Evolutionary conservation across 2,888 invertebrate genomes (phyloP).

Genomic region (Sinopyrophorus schimmeli): DNA sequence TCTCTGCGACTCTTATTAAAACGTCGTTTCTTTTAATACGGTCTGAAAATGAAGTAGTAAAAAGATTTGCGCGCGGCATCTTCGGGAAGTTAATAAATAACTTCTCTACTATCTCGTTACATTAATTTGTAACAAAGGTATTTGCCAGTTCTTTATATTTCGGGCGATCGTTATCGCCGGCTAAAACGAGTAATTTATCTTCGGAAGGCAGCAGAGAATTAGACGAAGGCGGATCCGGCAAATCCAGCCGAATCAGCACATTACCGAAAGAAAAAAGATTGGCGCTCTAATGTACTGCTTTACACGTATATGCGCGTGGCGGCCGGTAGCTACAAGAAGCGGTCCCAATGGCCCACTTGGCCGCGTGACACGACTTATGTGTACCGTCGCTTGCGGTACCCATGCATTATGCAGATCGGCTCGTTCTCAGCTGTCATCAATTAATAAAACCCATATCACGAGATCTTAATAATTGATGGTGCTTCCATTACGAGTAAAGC

Average conservation of each 20-base stretch:
- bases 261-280: conserved; percentile 45
- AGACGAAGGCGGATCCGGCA: conserved; percentile 44
- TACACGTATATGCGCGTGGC: conserved; percentile 33
- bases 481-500: conserved; percentile 49
- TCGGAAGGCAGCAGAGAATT: conserved; percentile 46
- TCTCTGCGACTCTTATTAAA: too few relatives aligned
- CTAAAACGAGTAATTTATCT: conserved; percentile 53
- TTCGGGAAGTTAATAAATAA: conserved; percentile 36
- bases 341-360: conserved; percentile 45
- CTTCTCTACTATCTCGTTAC: conserved; percentile 41
- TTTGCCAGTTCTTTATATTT: conserved; percentile 51
- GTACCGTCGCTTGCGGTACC: conserved; percentile 37
- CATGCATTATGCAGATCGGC: conserved; percentile 54
- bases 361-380: conserved; percentile 40
- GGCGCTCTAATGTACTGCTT: conserved; percentile 41
- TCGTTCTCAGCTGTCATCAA: conserved; percentile 55
- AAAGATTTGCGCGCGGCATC: conserved; percentile 24
- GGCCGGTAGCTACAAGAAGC: conserved; percentile 28
- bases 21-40: too few relatives aligned
- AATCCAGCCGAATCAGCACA: conserved; percentile 50
- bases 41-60: conserved; percentile 15
- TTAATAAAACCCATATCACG: conserved; percentile 59
- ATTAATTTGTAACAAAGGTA: conserved; percentile 51
- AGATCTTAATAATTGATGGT: conserved; percentile 55
- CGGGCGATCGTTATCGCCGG: conserved; percentile 51